A percentile compares a stretch with the other conserved stretches of the same genome.
These are phyloP conservation scores for Chauna torquata DNA, from an alignment of 2,113 vertebrate species.

Conservation along the genomic window DNA sequence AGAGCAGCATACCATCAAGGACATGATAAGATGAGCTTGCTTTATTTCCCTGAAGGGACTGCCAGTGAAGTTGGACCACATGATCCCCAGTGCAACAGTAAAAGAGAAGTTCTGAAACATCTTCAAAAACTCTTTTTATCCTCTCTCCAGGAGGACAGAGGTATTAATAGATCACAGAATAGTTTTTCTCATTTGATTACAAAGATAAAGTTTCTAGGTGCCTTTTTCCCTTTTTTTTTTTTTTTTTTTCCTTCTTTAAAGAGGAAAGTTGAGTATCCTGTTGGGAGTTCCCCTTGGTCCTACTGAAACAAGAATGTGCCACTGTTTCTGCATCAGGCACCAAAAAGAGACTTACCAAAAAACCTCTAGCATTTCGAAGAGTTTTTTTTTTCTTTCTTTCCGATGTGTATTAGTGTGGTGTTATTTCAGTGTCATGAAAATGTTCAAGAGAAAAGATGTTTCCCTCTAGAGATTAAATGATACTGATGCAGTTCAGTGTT, in stretches of 20 bases:
- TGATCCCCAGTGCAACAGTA: background rate
- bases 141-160: background rate
- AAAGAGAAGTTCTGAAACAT: background rate
- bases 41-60: background rate
- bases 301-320: background rate
- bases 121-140: background rate
- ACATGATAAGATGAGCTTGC: background rate
- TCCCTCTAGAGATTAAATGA: background rate
- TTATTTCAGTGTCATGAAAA: background rate
- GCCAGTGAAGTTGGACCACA: background rate
- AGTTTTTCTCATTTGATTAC: background rate
- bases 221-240: background rate
- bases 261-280: background rate
- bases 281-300: background rate
- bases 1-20: background rate
- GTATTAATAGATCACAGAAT: conserved; percentile 8
- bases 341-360: background rate
- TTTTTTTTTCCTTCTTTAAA: background rate
- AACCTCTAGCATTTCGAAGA: background rate
- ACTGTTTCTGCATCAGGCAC: background rate
- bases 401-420: background rate
- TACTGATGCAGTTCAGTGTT: background rate
- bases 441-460: background rate
- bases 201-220: background rate
- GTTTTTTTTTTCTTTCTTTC: background rate